A percentile compares a stretch with the other conserved stretches of the same genome.
Conservation (phyloP, 1,140 invertebrate species). For the Musca vetustissima region DNA sequence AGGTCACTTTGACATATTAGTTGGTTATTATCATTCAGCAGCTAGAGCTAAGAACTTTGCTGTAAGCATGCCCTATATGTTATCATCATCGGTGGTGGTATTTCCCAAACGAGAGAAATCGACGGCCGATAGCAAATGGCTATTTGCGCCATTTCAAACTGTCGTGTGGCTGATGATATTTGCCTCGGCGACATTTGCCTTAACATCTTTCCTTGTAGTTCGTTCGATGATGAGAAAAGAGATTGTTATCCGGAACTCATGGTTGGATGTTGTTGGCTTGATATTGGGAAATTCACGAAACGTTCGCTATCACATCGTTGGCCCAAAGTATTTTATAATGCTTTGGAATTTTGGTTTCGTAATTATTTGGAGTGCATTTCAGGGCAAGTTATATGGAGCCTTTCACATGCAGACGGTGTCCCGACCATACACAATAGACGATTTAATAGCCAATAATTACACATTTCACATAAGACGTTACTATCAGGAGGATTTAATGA, state of each 20-base stretch:
- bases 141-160: neutral
- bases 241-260: neutral
- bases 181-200: neutral
- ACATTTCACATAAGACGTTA: neutral
- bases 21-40: conserved; percentile 2
- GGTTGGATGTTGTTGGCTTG: neutral
- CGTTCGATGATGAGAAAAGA: too few relatives aligned
- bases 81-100: neutral
- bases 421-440: too few relatives aligned
- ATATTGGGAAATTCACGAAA: neutral
- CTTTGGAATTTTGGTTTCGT: neutral
- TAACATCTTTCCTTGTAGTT: too few relatives aligned
- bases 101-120: neutral
- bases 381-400: neutral
- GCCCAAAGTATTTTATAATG: neutral
- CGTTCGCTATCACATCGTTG: neutral
- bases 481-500: neutral
- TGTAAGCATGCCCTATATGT: neutral
- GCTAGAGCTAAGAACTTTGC: neutral
- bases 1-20: neutral
- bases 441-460: neutral
- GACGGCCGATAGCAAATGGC: neutral
- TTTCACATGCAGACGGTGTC: neutral
- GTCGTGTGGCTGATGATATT: too few relatives aligned
- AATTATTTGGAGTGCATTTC: neutral